Evolutionary conservation across 2,888 invertebrate genomes (phyloP).

Genomic region (Oeneis ivallda): DNA sequence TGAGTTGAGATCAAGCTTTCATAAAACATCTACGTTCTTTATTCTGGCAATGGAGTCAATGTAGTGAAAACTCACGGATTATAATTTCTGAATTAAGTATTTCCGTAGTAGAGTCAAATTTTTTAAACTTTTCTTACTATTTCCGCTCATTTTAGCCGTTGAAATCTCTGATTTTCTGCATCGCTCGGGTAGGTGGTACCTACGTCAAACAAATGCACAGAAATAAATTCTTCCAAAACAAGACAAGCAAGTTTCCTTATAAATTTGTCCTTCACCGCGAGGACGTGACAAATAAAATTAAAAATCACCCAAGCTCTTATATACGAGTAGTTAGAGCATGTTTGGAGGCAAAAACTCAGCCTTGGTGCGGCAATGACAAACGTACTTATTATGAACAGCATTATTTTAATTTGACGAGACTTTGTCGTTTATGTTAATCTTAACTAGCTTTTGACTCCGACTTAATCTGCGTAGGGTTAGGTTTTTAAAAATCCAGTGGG

Average conservation of each 20-base stretch:
- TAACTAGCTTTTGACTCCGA: too few relatives aligned
- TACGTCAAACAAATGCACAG: slow-evolving; percentile 14
- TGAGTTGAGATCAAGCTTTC: too few relatives aligned
- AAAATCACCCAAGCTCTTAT: slow-evolving; percentile 8
- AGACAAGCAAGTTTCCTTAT: slow-evolving; percentile 26
- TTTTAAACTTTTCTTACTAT: background rate
- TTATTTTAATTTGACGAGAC: background rate
- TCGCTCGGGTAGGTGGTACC: slow-evolving; percentile 9
- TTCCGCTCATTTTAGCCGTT: background rate
- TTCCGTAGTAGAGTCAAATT: too few relatives aligned
- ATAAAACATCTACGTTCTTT: too few relatives aligned
- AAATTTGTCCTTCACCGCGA: slow-evolving; percentile 21
- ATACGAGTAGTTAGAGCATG: slow-evolving; percentile 11
- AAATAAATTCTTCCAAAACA: slow-evolving; percentile 20
- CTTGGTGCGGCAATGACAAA: background rate
- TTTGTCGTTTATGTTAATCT: too few relatives aligned
- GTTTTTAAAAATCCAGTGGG: too few relatives aligned
- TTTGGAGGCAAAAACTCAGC: slow-evolving; percentile 7
- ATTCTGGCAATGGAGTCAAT: too few relatives aligned
- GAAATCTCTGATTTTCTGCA: slow-evolving; percentile 2
- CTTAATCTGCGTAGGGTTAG: too few relatives aligned
- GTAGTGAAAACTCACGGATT: too few relatives aligned
- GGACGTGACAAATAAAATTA: slow-evolving; percentile 23
- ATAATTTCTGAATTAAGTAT: too few relatives aligned
- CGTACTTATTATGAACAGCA: background rate